Evolutionary conservation across 1,140 invertebrate species (phyloP).

Genomic region (Cydia fagiglandana): DNA sequence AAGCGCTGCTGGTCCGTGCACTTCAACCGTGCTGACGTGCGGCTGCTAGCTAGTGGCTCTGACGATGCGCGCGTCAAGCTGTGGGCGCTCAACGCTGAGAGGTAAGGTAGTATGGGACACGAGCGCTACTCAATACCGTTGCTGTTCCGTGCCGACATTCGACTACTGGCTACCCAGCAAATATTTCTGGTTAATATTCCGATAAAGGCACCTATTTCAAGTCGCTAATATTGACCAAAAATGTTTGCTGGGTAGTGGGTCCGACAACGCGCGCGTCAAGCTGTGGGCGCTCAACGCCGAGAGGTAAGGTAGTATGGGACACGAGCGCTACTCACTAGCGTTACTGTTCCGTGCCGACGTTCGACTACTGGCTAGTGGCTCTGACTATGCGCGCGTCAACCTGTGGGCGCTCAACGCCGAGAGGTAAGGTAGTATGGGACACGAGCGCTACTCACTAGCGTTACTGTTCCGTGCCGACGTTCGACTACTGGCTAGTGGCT

Average conservation of each 20-base stretch:
- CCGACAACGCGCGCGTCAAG: slow-evolving; percentile 97
- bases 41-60: slow-evolving; percentile 95
- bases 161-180: slow-evolving; percentile 85
- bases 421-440: slow-evolving; percentile 92
- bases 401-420: slow-evolving; percentile 94
- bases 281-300: slow-evolving; percentile 94
- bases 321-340: slow-evolving; percentile 81
- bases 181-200: too few relatives aligned
- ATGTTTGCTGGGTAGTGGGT: slow-evolving; percentile 86
- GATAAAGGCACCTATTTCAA: too few relatives aligned
- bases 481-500: slow-evolving; percentile 85
- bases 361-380: slow-evolving; percentile 94
- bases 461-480: slow-evolving; percentile 95
- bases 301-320: slow-evolving; percentile 82
- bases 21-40: slow-evolving; percentile 95
- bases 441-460: slow-evolving; percentile 86
- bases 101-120: slow-evolving; percentile 92
- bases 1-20: slow-evolving; percentile 98
- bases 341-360: slow-evolving; percentile 97
- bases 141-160: slow-evolving; percentile 94
- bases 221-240: too few relatives aligned
- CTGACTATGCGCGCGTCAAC: slow-evolving; percentile 97
- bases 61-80: slow-evolving; percentile 97
- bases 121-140: slow-evolving; percentile 88
- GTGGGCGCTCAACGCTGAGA: slow-evolving; percentile 93